Evolutionary conservation across 1,140 invertebrate species (phyloP).

Genomic region (Charaxes varanes): DNA sequence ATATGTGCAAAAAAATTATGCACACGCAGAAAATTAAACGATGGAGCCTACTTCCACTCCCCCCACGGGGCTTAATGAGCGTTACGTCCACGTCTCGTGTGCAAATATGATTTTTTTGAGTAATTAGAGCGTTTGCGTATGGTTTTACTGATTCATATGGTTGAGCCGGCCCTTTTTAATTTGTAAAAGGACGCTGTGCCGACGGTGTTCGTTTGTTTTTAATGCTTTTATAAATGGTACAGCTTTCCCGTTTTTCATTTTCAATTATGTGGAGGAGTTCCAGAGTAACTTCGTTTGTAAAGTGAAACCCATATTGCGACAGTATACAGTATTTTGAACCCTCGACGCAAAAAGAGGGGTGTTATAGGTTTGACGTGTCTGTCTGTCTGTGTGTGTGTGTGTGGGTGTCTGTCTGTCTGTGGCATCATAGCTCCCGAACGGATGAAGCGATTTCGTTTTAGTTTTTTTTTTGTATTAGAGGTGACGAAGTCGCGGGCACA

Average conservation of each 20-base stretch:
- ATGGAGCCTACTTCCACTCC: constrained; percentile 15
- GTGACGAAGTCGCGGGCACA: too few relatives aligned
- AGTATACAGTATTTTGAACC: too few relatives aligned
- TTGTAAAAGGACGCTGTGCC: constrained; percentile 18
- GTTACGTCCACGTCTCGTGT: constrained; percentile 39
- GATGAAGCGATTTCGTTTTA: too few relatives aligned
- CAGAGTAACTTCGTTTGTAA: constrained; percentile 11
- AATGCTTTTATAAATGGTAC: constrained; percentile 17
- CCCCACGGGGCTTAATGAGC: constrained; percentile 28
- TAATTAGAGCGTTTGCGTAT: constrained; percentile 25
- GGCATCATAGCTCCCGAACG: too few relatives aligned
- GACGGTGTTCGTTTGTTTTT: constrained; percentile 21
- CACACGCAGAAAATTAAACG: constrained; percentile 1
- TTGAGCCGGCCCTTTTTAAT: constrained; percentile 20
- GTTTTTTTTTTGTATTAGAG: too few relatives aligned
- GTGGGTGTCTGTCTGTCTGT: too few relatives aligned
- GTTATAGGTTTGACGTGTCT: too few relatives aligned
- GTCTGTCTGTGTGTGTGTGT: too few relatives aligned
- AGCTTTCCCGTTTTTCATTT: constrained; percentile 20
- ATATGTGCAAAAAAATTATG: constrained; percentile 6
- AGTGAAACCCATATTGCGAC: too few relatives aligned
- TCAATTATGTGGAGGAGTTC: constrained; percentile 12
- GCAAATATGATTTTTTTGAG: constrained; percentile 25
- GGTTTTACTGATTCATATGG: constrained; percentile 16
- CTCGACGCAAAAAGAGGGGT: too few relatives aligned